Evolutionary conservation across 2,113 vertebrate species (phyloP).

Genomic region (Pycnonotus jocosus): DNA sequence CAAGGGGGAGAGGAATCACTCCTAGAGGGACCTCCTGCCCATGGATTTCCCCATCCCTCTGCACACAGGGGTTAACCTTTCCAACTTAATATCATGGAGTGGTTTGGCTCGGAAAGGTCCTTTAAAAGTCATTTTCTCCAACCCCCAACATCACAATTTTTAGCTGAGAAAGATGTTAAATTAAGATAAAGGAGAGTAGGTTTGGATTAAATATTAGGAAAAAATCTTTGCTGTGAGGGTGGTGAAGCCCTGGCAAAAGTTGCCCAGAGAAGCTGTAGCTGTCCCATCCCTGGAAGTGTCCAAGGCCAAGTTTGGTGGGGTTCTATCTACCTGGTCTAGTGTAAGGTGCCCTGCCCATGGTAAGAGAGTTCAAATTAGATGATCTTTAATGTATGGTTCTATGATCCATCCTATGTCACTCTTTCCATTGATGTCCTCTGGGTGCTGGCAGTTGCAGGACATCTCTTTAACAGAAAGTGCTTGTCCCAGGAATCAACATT

Average conservation of each 20-base stretch:
- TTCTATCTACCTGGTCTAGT: not conserved
- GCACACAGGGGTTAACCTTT: not conserved
- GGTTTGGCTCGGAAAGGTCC: not conserved
- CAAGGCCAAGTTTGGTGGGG: not conserved
- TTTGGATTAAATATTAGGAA: not conserved
- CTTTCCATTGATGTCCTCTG: not conserved
- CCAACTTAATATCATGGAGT: not conserved
- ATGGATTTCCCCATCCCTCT: not conserved
- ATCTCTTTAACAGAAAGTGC: not conserved
- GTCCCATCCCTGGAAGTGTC: not conserved
- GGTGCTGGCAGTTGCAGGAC: not conserved
- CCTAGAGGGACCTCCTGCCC: not conserved
- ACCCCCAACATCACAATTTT: not conserved
- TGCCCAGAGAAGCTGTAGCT: not conserved
- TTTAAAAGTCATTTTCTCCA: not conserved
- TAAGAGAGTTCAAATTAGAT: no score
- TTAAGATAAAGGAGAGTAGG: not conserved
- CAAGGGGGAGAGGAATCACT: not conserved
- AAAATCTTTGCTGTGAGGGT: not conserved
- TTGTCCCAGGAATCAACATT: not conserved
- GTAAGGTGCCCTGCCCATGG: not conserved
- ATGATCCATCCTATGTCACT: not conserved
- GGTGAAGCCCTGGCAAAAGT: not conserved
- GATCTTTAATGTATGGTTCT: not conserved
- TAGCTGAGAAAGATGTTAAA: not conserved